Percentiles rank a stretch among this genome's conserved stretches.
Evolutionary conservation across 1,140 invertebrate genomes (phyloP).

Genomic region (roundworm (Caenorhabditis elegans)): WBcel235 BX284605.5:11752501-11753000

Average conservation of each 20-base stretch:
- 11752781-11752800: no score
- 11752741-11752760: no score
- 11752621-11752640: constrained; percentile 15
- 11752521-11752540: constrained; percentile 32
- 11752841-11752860: background rate
- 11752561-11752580: background rate
- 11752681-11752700: constrained; percentile 3
- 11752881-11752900: background rate
- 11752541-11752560: constrained; percentile 37
- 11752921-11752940: constrained; percentile 35
- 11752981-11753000: constrained; percentile 28
- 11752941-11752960: constrained; percentile 26
- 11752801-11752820: background rate
- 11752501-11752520: constrained; percentile 26
- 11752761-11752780: no score
- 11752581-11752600: background rate
- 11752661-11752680: constrained; percentile 28
- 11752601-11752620: constrained; percentile 24
- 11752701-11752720: background rate
- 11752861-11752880: background rate
- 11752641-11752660: constrained; percentile 20
- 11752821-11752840: background rate
- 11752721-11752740: no score
- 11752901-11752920: background rate
- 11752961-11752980: constrained; percentile 7